A percentile compares a stretch with the other conserved stretches of the same genome.
phyloP scores from a whole-genome alignment of 1,140 invertebrate genomes.

The Rhynchophorus ferrugineus region DNA sequence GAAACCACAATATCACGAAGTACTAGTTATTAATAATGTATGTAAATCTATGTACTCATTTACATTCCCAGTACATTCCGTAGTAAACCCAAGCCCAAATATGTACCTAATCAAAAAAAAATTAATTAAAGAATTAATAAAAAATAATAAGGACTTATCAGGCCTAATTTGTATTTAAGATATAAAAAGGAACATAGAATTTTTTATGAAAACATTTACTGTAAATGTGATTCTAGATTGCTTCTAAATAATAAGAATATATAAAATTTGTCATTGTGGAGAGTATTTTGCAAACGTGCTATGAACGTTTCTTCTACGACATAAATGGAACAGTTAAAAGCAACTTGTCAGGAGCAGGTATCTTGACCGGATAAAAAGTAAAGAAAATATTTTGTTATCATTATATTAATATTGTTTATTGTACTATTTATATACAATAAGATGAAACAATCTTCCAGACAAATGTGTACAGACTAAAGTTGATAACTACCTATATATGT shows the following conservation, averaged over 20 bases:
- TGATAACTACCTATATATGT: too few species aligned
- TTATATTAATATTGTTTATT: too few species aligned
- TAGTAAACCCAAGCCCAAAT: constrained; percentile 27
- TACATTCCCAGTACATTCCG: constrained; percentile 34
- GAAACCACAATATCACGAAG: constrained; percentile 31
- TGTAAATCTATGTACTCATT: constrained; percentile 18
- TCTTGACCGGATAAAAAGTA: too few species aligned
- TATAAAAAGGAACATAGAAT: constrained; percentile 5
- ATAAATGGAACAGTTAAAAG: constrained; percentile 3
- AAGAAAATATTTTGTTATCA: too few species aligned
- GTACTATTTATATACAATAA: too few species aligned
- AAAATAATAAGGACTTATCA: constrained; percentile 17
- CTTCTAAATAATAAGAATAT: constrained; percentile 17
- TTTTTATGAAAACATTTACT: constrained; percentile 26
- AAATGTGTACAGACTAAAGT: too few species aligned
- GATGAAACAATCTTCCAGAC: too few species aligned
- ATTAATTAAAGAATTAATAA: too few species aligned
- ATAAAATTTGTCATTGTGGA: constrained; percentile 6
- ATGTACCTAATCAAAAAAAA: constrained; percentile 30
- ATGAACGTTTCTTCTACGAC: constrained; percentile 7
- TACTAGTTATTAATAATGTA: constrained; percentile 12
- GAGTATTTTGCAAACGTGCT: constrained; percentile 4
- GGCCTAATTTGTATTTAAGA: constrained; percentile 30
- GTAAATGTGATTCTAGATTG: constrained; percentile 18
- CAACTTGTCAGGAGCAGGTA: too few species aligned